Conservation (phyloP, 2,797 vertebrate genomes). For the Cryptoprocta ferox region DNA sequence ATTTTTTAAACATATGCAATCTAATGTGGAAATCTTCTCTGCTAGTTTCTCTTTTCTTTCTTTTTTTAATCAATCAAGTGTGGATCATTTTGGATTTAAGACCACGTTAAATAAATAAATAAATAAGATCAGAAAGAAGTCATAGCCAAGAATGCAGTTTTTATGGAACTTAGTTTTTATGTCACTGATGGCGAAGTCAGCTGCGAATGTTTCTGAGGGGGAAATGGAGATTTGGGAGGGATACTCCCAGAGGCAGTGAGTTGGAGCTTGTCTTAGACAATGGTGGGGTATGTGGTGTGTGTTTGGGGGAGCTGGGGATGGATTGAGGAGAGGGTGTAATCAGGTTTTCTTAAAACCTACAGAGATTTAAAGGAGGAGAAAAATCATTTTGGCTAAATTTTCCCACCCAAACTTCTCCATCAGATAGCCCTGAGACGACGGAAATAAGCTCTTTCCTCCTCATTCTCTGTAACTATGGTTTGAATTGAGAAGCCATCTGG, state of each 20-base stretch:
- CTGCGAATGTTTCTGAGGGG: not conserved
- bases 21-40: not conserved
- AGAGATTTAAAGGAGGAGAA: not conserved
- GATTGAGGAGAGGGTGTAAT: not conserved
- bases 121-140: not conserved
- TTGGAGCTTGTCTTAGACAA: not conserved
- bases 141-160: not conserved
- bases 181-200: not conserved
- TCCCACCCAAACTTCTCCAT: not conserved
- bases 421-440: not conserved
- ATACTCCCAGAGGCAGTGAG: not conserved
- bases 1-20: not conserved
- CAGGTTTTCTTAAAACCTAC: not conserved
- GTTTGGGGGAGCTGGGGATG: not conserved
- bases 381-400: not conserved
- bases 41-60: not conserved
- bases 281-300: not conserved
- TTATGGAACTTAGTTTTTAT: not conserved
- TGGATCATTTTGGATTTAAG: not conserved
- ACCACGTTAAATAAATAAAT: not conserved
- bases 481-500: not conserved
- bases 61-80: not conserved
- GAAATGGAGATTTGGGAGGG: not conserved
- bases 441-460: not conserved
- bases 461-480: not conserved